Conservation (phyloP, 2,888 invertebrate species). For the Hypena proboscidalis region DNA sequence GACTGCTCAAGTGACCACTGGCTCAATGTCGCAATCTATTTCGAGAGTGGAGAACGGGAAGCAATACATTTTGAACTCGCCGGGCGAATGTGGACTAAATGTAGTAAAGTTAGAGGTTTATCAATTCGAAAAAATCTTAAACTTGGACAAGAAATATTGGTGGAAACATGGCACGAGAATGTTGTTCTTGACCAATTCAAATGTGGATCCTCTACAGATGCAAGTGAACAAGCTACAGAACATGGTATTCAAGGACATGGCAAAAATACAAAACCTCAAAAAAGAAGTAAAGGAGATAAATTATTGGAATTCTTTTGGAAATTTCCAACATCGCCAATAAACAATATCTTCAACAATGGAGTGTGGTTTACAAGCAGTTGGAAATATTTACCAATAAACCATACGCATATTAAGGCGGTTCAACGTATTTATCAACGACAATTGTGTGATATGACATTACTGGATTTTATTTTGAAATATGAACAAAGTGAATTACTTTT, state of each 20-base stretch:
- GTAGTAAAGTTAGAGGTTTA: conserved; percentile 32
- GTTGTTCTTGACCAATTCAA: not conserved
- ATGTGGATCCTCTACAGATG: too few relatives aligned
- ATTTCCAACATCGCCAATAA: conserved; percentile 38
- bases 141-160: not conserved
- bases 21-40: conserved; percentile 13
- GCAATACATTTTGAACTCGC: conserved; percentile 32
- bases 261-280: not conserved
- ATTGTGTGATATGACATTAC: conserved; percentile 9
- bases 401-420: too few relatives aligned
- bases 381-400: too few relatives aligned
- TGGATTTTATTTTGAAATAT: too few relatives aligned
- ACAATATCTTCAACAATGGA: conserved; percentile 21
- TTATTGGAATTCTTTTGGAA: conserved; percentile 31
- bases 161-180: not conserved
- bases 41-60: conserved; percentile 35
- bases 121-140: conserved; percentile 14
- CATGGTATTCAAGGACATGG: too few relatives aligned
- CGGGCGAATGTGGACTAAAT: conserved; percentile 34
- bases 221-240: too few relatives aligned
- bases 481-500: too few relatives aligned
- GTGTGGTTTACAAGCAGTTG: too few relatives aligned
- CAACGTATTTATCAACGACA: conserved; percentile 13
- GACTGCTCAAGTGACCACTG: too few relatives aligned
- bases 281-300: conserved; percentile 22